Percentiles rank a stretch among this genome's conserved stretches.
Evolutionary conservation across 1,140 invertebrate genomes (phyloP).

Genomic region (Calephelis nemesis): DNA sequence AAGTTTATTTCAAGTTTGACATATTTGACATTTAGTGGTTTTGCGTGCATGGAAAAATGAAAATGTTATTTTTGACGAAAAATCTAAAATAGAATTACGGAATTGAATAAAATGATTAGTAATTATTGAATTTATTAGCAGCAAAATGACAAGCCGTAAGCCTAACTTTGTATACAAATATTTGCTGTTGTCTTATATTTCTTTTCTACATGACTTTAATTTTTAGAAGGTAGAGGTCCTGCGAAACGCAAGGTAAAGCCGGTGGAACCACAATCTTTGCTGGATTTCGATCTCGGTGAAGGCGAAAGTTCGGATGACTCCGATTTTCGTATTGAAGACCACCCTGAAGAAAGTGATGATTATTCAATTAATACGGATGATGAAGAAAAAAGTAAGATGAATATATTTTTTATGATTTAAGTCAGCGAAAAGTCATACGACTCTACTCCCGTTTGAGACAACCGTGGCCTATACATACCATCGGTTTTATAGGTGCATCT

Average conservation of each 20-base stretch:
- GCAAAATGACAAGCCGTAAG: constrained; percentile 6
- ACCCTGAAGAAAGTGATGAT: constrained; percentile 88
- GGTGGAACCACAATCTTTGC: constrained; percentile 86
- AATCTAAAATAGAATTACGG: neutral
- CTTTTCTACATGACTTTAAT: constrained; percentile 21
- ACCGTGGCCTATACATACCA: too few relatives aligned
- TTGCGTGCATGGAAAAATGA: neutral
- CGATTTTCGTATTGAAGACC: constrained; percentile 95
- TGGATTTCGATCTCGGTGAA: constrained; percentile 93
- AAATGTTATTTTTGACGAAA: neutral
- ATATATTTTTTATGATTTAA: too few relatives aligned
- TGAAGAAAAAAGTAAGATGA: constrained; percentile 69
- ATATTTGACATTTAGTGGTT: too few relatives aligned
- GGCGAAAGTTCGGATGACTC: constrained; percentile 97
- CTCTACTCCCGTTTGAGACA: too few relatives aligned
- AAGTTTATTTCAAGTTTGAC: too few relatives aligned
- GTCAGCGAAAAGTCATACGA: too few relatives aligned
- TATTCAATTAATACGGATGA: constrained; percentile 80
- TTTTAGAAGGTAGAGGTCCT: constrained; percentile 89
- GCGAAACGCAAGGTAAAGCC: constrained; percentile 93
- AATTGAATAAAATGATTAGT: neutral
- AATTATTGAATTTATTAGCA: neutral
- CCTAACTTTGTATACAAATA: neutral
- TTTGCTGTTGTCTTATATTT: neutral
- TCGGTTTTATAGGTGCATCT: too few relatives aligned